phyloP scores from a whole-genome alignment of 2,888 invertebrate species.

The Hymenopus coronatus region DNA sequence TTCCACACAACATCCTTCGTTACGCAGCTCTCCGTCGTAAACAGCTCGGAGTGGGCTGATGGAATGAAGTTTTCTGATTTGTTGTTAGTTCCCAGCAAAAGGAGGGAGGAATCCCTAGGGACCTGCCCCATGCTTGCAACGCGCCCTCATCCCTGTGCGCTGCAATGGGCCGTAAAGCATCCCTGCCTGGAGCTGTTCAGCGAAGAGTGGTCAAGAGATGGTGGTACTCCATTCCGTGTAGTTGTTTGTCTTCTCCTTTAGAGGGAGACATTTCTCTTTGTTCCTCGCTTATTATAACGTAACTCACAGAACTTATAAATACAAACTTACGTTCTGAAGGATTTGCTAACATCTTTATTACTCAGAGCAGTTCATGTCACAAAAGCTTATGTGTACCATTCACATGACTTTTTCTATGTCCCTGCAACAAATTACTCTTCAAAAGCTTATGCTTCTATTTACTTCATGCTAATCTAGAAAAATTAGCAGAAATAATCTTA shows the following conservation, averaged over 20 bases:
- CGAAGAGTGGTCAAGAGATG: not conserved
- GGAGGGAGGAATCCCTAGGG: not conserved
- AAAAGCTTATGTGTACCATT: too few species aligned
- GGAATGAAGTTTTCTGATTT: not conserved
- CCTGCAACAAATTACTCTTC: too few species aligned
- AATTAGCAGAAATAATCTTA: too few species aligned
- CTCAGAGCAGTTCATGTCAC: too few species aligned
- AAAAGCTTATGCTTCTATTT: too few species aligned
- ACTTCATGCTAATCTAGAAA: too few species aligned
- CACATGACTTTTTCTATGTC: too few species aligned
- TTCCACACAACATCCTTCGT: not conserved
- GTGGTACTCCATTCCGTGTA: not conserved
- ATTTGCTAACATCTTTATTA: too few species aligned
- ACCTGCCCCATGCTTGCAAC: not conserved
- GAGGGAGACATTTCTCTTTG: not conserved
- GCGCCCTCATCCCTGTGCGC: not conserved
- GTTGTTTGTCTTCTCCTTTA: not conserved
- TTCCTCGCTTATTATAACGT: not conserved
- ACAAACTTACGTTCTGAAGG: too few species aligned
- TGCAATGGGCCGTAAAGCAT: not conserved
- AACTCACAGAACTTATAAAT: too few species aligned
- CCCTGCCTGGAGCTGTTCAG: not conserved
- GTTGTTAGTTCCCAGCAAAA: not conserved
- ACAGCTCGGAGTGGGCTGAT: not conserved
- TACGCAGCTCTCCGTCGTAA: not conserved